These are phyloP conservation scores for Falco peregrinus DNA, from an alignment of 2,797 vertebrate genomes.

Conservation along the genomic window DNA sequence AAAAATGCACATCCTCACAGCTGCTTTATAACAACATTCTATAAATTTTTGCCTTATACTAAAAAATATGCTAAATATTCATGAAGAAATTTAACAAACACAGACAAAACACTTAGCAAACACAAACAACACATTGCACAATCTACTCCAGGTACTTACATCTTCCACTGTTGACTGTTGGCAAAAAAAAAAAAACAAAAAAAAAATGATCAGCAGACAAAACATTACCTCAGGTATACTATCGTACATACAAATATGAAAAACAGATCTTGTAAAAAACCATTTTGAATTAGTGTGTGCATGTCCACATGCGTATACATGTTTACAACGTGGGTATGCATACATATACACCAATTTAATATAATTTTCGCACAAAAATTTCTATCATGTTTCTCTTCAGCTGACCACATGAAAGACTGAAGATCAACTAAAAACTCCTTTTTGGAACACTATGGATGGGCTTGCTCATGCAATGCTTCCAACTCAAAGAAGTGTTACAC, in stretches of 20 bases:
- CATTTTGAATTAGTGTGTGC: not conserved
- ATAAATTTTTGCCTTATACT: not conserved
- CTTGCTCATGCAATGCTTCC: not conserved
- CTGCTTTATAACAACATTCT: not conserved
- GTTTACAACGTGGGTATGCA: not conserved
- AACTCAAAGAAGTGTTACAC: not conserved
- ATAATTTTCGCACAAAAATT: not conserved
- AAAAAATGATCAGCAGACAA: conserved; percentile 17
- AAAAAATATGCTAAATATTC: not conserved
- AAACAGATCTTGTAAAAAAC: not conserved
- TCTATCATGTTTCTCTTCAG: not conserved
- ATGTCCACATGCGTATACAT: not conserved
- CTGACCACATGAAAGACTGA: not conserved
- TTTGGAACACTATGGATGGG: not conserved
- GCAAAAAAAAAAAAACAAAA: not conserved
- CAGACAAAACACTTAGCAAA: not conserved
- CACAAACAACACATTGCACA: not conserved
- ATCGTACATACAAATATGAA: not conserved
- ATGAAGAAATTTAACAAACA: not conserved
- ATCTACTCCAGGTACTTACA: conserved; percentile 36
- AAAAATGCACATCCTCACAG: not conserved
- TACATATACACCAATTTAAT: not conserved
- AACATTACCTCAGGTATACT: not conserved
- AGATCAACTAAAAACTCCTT: not conserved
- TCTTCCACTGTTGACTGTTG: conserved; percentile 44